Percentiles rank a stretch among this genome's conserved stretches.
phyloP scores from a whole-genome alignment of 2,113 vertebrate genomes.

The Melozone crissalis region DNA sequence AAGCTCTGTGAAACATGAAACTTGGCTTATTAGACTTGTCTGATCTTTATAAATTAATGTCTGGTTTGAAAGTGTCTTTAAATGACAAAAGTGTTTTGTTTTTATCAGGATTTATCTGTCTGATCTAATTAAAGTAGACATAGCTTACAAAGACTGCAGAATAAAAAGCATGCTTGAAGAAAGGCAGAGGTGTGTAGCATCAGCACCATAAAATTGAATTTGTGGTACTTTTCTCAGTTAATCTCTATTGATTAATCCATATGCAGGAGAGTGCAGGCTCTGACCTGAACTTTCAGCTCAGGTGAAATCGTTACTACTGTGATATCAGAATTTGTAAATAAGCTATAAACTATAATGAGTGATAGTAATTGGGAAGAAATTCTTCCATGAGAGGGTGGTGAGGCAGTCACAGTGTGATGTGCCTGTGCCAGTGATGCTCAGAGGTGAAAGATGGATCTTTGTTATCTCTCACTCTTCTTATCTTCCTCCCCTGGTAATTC shows the following conservation, averaged over 20 bases:
- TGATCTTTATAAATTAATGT: background rate
- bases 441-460: background rate
- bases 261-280: background rate
- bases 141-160: background rate
- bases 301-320: background rate
- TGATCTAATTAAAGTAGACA: constrained; percentile 13
- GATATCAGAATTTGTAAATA: background rate
- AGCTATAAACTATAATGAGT: background rate
- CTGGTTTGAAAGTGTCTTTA: background rate
- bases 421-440: background rate
- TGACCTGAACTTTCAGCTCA: background rate
- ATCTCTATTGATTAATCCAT: background rate
- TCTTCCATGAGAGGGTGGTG: background rate
- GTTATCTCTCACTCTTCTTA: background rate
- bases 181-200: background rate
- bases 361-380: background rate
- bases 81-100: background rate
- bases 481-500: background rate
- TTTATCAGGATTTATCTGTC: background rate
- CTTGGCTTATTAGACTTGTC: background rate
- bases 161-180: background rate
- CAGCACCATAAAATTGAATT: background rate
- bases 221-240: background rate
- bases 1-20: background rate
- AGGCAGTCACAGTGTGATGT: background rate